These are phyloP conservation scores for Hycleus phaleratus DNA, from an alignment of 1,140 invertebrate species.

Conservation along the genomic window DNA sequence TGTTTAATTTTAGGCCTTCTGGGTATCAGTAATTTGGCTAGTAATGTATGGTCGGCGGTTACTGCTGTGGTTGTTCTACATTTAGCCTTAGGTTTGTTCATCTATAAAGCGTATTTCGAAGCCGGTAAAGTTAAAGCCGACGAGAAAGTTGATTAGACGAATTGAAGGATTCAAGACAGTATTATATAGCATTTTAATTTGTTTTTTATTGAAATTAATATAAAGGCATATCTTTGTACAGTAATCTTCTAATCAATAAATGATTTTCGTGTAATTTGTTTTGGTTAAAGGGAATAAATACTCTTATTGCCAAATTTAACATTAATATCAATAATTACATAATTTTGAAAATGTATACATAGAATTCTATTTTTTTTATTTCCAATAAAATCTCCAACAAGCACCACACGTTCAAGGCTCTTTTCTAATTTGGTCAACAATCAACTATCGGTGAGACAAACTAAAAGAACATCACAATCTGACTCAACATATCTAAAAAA, in stretches of 20 bases:
- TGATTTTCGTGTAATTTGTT: too few species aligned
- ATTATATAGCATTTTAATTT: too few species aligned
- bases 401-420: conserved; percentile 18
- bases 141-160: conserved; percentile 31
- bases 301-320: too few species aligned
- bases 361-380: conserved; percentile 7
- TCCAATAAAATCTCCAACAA: not conserved
- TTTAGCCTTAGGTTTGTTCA: conserved; percentile 64
- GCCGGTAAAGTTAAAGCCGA: conserved; percentile 28
- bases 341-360: conserved; percentile 10
- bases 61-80: conserved; percentile 63
- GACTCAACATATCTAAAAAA: conserved; percentile 1
- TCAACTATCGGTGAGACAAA: not conserved
- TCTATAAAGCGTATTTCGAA: conserved; percentile 67
- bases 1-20: conserved; percentile 43
- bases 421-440: conserved; percentile 13
- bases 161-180: not conserved
- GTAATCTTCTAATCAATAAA: too few species aligned
- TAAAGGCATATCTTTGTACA: too few species aligned
- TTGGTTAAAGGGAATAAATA: too few species aligned
- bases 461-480: conserved; percentile 11
- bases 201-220: too few species aligned
- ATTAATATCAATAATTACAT: conserved; percentile 12
- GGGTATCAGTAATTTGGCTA: conserved; percentile 50
- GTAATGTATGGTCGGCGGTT: conserved; percentile 67